phyloP scores from a whole-genome alignment of 2,888 invertebrate species.

The Morpho deidamia region DNA sequence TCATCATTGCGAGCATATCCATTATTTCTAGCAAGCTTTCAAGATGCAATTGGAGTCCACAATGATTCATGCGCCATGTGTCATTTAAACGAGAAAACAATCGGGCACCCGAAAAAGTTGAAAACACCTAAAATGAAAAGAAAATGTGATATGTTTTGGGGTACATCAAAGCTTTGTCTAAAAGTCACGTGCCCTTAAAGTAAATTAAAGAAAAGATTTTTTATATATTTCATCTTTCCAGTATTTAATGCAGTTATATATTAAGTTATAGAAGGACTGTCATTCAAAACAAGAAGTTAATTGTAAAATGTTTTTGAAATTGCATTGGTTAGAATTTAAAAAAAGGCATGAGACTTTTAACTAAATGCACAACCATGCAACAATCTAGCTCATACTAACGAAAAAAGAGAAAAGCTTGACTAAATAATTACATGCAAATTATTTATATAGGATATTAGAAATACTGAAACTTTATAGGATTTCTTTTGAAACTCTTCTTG shows the following conservation, averaged over 20 bases:
- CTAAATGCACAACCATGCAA: slow-evolving; percentile 57
- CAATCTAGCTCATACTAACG: slow-evolving; percentile 51
- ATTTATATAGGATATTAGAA: slow-evolving; percentile 8
- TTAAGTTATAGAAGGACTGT: too few species aligned
- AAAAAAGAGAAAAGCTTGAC: slow-evolving; percentile 45
- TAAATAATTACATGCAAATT: slow-evolving; percentile 41
- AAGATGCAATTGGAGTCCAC: slow-evolving; percentile 52
- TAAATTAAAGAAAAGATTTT: neutral
- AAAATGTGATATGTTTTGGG: slow-evolving; percentile 69
- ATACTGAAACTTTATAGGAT: neutral
- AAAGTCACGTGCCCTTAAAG: slow-evolving; percentile 43
- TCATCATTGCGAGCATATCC: slow-evolving; percentile 77
- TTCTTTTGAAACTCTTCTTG: neutral
- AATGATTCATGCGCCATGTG: slow-evolving; percentile 61
- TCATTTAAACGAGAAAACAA: slow-evolving; percentile 78
- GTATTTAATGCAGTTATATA: too few species aligned
- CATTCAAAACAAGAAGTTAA: too few species aligned
- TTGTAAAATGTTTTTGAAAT: too few species aligned
- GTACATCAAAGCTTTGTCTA: slow-evolving; percentile 14
- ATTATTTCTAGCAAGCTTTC: slow-evolving; percentile 64
- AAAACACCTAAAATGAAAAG: slow-evolving; percentile 78
- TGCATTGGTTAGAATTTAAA: too few species aligned
- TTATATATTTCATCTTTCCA: too few species aligned
- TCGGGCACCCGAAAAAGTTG: slow-evolving; percentile 79
- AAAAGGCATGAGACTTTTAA: slow-evolving; percentile 42